A percentile compares a stretch with the other conserved stretches of the same genome.
Evolutionary conservation across 1,140 invertebrate genomes (phyloP).

Genomic region (Trichonephila clavata): DNA sequence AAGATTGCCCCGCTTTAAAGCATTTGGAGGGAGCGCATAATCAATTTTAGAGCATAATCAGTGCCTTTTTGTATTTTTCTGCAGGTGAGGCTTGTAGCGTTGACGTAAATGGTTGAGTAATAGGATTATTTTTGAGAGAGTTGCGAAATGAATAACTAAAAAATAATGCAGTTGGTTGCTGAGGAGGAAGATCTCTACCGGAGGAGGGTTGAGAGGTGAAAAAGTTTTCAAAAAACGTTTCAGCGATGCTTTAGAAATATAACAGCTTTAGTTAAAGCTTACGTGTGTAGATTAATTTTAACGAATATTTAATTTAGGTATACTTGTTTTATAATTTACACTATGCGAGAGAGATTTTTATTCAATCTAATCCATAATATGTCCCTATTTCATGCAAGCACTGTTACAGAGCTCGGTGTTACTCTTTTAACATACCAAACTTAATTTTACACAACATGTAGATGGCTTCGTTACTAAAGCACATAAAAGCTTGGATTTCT

Average conservation of each 20-base stretch:
- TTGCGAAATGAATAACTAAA: not conserved
- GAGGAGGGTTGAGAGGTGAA: no score
- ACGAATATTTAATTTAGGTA: no score
- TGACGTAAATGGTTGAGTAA: not conserved
- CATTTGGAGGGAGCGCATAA: not conserved
- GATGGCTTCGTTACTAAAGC: no score
- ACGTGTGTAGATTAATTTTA: no score
- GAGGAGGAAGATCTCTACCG: not conserved
- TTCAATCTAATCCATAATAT: no score
- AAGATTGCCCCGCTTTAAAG: not conserved
- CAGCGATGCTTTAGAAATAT: not conserved
- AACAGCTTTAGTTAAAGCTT: not conserved
- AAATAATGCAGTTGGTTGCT: not conserved
- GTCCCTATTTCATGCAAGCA: no score
- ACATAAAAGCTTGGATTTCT: no score
- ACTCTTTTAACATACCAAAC: no score
- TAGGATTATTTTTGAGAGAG: constrained; percentile 17
- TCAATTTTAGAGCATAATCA: constrained; percentile 21
- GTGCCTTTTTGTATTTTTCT: not conserved
- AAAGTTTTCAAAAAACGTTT: not conserved
- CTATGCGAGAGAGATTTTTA: no score
- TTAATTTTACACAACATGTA: no score
- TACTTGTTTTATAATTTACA: no score
- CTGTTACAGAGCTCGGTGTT: no score
- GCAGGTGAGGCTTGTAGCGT: not conserved